These are phyloP conservation scores for Ariolimax columbianus DNA, from an alignment of 2,888 invertebrate genomes.

Conservation along the genomic window DNA sequence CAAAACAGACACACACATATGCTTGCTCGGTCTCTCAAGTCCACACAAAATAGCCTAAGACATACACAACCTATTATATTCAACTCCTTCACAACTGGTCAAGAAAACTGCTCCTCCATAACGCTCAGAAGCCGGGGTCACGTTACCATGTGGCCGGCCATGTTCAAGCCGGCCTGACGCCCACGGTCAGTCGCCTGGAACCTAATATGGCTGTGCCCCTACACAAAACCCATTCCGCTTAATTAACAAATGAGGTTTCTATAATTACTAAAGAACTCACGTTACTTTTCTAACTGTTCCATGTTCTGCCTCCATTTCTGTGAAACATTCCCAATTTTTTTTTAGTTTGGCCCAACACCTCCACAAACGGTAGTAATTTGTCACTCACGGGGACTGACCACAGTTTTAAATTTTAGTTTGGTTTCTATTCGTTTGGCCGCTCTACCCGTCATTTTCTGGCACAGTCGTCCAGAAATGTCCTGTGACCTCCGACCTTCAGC, in stretches of 20 bases:
- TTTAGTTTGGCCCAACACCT: background rate
- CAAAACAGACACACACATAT: too few species aligned
- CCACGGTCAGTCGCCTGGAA: background rate
- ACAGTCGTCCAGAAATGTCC: background rate
- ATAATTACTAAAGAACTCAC: conserved; percentile 18
- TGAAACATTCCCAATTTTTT: background rate
- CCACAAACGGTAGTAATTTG: conserved; percentile 27
- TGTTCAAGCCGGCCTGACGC: conserved; percentile 1
- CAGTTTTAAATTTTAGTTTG: background rate
- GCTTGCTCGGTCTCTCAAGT: too few species aligned
- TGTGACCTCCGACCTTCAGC: background rate
- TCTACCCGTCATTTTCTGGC: background rate
- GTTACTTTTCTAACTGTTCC: background rate
- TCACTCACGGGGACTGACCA: conserved; percentile 25
- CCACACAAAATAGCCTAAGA: too few species aligned
- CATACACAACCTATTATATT: too few species aligned
- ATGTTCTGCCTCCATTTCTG: background rate
- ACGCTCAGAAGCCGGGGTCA: background rate
- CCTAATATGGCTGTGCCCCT: background rate
- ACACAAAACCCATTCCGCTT: conserved; percentile 22
- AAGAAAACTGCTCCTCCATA: too few species aligned
- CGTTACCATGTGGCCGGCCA: too few species aligned
- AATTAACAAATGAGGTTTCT: conserved; percentile 44
- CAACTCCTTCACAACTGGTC: too few species aligned
- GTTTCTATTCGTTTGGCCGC: background rate